Evolutionary conservation across 2,113 vertebrate species (phyloP).

Genomic region (Crotophaga sulcirostris): DNA sequence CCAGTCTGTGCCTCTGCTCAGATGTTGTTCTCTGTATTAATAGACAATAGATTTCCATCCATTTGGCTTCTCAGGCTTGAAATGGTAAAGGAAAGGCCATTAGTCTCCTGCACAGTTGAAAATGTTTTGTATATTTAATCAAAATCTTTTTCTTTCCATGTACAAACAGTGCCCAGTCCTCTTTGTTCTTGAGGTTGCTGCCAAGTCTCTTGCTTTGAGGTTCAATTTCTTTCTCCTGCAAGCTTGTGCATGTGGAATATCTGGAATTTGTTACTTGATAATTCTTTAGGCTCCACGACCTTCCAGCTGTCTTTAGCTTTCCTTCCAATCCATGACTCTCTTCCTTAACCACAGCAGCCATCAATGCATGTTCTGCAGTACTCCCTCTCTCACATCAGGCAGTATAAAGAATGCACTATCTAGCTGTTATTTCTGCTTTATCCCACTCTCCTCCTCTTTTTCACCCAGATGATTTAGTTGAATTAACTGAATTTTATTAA

Average conservation of each 20-base stretch:
- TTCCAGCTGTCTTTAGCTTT: not conserved
- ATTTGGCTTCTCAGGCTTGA: not conserved
- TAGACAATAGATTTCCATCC: not conserved
- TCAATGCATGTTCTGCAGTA: not conserved
- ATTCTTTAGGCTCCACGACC: not conserved
- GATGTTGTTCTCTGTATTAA: not conserved
- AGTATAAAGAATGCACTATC: not conserved
- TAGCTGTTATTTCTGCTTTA: not conserved
- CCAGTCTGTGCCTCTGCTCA: not conserved
- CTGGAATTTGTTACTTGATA: not conserved
- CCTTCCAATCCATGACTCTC: not conserved
- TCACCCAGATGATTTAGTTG: not conserved
- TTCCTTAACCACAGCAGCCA: not conserved
- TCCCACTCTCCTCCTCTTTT: not conserved
- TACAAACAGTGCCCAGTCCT: not conserved
- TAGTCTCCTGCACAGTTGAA: not conserved
- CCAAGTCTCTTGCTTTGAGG: not conserved
- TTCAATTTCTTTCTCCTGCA: not conserved
- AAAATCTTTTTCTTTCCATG: not conserved
- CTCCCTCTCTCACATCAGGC: not conserved
- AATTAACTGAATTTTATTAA: not conserved
- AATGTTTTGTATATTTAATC: not conserved
- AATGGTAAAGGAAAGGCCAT: not conserved
- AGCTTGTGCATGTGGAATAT: not conserved
- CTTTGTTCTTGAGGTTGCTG: not conserved